Conservation (phyloP, 2,797 vertebrate genomes). For the Hydrocynus forskahlii region DNA sequence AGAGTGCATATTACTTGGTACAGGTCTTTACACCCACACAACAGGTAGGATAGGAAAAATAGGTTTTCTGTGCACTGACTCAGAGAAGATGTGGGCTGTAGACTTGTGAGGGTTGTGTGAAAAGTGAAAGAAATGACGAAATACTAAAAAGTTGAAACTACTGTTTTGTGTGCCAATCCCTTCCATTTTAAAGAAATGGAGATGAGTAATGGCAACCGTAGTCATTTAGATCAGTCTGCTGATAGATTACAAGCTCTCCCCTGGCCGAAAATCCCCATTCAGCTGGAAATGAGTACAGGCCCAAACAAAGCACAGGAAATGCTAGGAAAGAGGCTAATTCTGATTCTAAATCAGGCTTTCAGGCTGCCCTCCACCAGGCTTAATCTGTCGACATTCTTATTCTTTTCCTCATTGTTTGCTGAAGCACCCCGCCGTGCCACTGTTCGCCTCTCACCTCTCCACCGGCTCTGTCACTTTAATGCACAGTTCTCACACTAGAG, state of each 20-base stretch:
- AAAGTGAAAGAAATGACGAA: neutral
- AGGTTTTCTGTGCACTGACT: neutral
- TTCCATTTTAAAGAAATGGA: neutral
- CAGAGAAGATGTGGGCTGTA: neutral
- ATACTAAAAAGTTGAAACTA: neutral
- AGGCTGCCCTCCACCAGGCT: neutral
- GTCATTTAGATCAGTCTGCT: slow-evolving; percentile 27
- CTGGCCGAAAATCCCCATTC: slow-evolving; percentile 38
- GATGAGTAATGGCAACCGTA: neutral
- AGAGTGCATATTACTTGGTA: slow-evolving; percentile 22
- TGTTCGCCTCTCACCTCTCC: neutral
- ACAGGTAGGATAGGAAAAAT: slow-evolving; percentile 3
- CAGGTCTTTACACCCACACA: slow-evolving; percentile 17
- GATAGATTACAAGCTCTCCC: slow-evolving; percentile 19
- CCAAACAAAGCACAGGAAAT: slow-evolving; percentile 26
- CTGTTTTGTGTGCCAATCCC: neutral
- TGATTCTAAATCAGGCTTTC: neutral
- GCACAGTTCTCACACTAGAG: neutral
- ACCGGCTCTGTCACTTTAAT: slow-evolving; percentile 3
- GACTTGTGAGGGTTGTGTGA: neutral
- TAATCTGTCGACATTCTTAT: slow-evolving; percentile 20
- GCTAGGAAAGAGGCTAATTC: slow-evolving; percentile 16
- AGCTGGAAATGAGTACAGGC: slow-evolving; percentile 29
- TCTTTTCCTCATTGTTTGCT: slow-evolving; percentile 9
- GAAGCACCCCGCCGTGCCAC: neutral